Base-by-base conservation (phyloP, 37 sponge, comb jelly and placozoan species). In the Beroe forskalii region DNA sequence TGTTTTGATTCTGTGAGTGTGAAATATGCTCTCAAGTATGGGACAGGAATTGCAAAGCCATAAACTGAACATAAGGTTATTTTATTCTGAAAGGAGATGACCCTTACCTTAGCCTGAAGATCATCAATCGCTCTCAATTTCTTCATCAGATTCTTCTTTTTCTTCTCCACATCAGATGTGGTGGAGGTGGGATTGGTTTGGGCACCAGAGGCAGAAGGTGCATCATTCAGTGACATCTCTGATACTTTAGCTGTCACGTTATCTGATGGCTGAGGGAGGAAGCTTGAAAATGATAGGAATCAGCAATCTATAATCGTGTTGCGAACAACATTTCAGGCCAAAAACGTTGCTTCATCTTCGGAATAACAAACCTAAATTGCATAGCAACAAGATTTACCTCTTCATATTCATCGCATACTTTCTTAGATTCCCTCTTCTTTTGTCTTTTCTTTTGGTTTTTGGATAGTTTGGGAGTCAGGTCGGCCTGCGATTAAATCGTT, bases 371-470 rank as follows among this genome's bases (percentile, higher is more conserved):
- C n/a, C n/a, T n/a, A n/a, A n/a, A n/a, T n/a, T n/a, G n/a, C n/a
- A n/a, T n/a, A n/a, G n/a, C n/a, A n/a, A n/a, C n/a, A n/a, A n/a
- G n/a, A n/a, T 12, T 48, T 12, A 48, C 55, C 55, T 48, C 55
- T 69, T 36, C 38, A 2, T 14, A 35, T 36, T 31, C 72, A 2
- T 80, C 86, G 22, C 12, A 23, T 4, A n/a, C 27, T 37, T 80
- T 80, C 55, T 80, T 80, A 8, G 66, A 22, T 37, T 80, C 86
- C 55, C 30, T 41, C 28, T 80, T 80, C 40, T 80, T 80, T 30
- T 41, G 55, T 25, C 86, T 80, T 37, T 80, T 80, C 55, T 80
- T 80, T 30, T 80, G 86, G 55, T 43, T 80, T 27, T 80, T 80
- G 2, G 55, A 30, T 48, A 80, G 12, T 42, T 80, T 72, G 40